These are phyloP conservation scores for Yponomeuta evonymella DNA, from an alignment of 2,888 invertebrate genomes.

Conservation along the genomic window DNA sequence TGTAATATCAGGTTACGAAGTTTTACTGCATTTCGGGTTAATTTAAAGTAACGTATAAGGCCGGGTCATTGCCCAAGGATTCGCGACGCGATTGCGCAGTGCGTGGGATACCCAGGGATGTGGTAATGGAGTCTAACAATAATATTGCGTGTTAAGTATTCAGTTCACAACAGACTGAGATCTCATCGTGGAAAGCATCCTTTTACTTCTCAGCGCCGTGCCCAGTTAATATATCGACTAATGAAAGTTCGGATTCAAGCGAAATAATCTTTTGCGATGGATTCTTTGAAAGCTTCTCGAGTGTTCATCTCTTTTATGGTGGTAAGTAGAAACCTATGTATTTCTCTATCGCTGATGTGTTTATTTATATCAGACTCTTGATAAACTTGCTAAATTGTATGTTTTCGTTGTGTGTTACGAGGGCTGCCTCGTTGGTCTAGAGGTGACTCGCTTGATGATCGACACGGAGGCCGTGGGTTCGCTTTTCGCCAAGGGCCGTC, in stretches of 20 bases:
- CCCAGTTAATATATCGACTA: not conserved
- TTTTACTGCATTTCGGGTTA: constrained; percentile 11
- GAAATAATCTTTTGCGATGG: not conserved
- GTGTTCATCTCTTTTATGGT: not conserved
- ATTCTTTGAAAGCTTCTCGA: not conserved
- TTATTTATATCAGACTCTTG: too few relatives aligned
- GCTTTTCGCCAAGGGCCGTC: too few relatives aligned
- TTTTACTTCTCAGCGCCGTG: not conserved
- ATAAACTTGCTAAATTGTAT: too few relatives aligned
- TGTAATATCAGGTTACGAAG: not conserved
- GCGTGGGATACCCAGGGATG: constrained; percentile 55
- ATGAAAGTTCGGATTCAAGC: not conserved
- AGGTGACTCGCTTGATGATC: too few relatives aligned
- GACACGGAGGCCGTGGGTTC: too few relatives aligned
- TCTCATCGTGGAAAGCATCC: constrained; percentile 33
- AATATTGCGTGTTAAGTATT: constrained; percentile 31
- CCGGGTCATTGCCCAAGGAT: constrained; percentile 55
- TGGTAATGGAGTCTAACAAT: constrained; percentile 29
- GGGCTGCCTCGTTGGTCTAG: too few relatives aligned
- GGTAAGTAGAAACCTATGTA: not conserved
- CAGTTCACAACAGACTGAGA: constrained; percentile 44
- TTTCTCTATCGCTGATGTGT: too few relatives aligned
- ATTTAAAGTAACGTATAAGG: constrained; percentile 32
- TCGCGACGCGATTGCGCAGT: constrained; percentile 31
- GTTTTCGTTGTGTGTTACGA: too few relatives aligned